phyloP scores from a whole-genome alignment of 2,888 invertebrate genomes.

The Ariolimax columbianus region DNA sequence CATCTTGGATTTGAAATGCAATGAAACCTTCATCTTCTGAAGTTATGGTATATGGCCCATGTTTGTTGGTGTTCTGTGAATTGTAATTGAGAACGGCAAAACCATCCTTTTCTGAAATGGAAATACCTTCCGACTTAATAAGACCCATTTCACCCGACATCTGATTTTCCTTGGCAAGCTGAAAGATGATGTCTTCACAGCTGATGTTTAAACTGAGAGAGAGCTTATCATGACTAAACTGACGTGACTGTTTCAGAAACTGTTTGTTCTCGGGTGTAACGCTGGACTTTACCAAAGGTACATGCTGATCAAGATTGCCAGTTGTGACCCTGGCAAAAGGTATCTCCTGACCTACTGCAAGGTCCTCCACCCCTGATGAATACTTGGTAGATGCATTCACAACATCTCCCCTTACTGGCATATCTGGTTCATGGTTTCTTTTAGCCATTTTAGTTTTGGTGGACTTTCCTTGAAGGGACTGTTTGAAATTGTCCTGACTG shows the following conservation, averaged over 20 bases:
- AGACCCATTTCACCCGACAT: not conserved
- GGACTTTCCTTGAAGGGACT: slow-evolving; percentile 23
- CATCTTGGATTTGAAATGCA: slow-evolving; percentile 36
- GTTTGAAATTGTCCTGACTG: slow-evolving; percentile 40
- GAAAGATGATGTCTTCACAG: slow-evolving; percentile 47
- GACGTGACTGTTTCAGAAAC: not conserved
- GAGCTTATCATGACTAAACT: slow-evolving; percentile 39
- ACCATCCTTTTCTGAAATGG: slow-evolving; percentile 33
- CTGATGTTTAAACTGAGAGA: slow-evolving; percentile 27
- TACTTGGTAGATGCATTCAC: not conserved
- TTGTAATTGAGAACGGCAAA: slow-evolving; percentile 36
- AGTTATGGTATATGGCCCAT: slow-evolving; percentile 37
- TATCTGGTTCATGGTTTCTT: not conserved
- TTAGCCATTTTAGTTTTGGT: not conserved
- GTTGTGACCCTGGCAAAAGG: not conserved
- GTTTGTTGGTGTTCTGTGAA: not conserved
- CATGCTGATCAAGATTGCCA: not conserved
- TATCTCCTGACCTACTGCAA: not conserved
- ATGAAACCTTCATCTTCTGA: slow-evolving; percentile 43
- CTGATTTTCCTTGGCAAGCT: slow-evolving; percentile 43
- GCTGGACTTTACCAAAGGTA: slow-evolving; percentile 17
- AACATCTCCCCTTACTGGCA: slow-evolving; percentile 9
- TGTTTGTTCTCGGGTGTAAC: not conserved
- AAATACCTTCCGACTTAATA: slow-evolving; percentile 38
- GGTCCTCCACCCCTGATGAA: not conserved